Conservation (phyloP, 1,140 invertebrate species). For the Bombus confusus region DNA sequence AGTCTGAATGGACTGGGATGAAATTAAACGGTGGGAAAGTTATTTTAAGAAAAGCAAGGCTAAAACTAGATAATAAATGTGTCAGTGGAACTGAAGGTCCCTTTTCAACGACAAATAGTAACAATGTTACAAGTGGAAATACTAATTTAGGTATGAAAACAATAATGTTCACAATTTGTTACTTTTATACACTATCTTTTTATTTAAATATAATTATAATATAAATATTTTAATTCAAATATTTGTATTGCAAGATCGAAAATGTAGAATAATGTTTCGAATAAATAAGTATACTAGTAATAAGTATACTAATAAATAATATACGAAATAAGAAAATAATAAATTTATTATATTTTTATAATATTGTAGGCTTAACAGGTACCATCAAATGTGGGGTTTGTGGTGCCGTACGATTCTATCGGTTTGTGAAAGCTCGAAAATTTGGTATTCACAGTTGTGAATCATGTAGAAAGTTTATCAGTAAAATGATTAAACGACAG, state of each 20-base stretch:
- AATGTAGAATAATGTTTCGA: background rate
- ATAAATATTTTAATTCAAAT: background rate
- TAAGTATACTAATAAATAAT: too few species aligned
- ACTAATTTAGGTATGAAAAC: conserved; percentile 68
- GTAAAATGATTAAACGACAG: conserved; percentile 88
- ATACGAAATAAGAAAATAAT: background rate
- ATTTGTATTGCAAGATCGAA: too few species aligned
- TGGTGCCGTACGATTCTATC: conserved; percentile 89
- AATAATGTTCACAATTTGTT: background rate
- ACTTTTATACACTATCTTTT: background rate
- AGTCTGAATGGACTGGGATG: conserved; percentile 78
- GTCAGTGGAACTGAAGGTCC: conserved; percentile 85
- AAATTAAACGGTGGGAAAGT: conserved; percentile 85
- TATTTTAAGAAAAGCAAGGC: conserved; percentile 87
- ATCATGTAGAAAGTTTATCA: conserved; percentile 93
- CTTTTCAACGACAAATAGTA: conserved; percentile 84
- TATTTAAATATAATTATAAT: too few species aligned
- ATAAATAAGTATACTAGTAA: background rate
- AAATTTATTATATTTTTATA: conserved; percentile 21
- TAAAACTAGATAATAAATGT: conserved; percentile 85
- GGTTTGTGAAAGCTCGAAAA: conserved; percentile 89
- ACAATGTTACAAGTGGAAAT: conserved; percentile 71
- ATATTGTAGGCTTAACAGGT: conserved; percentile 82
- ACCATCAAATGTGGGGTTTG: conserved; percentile 91
- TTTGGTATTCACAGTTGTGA: conserved; percentile 93